phyloP scores from a whole-genome alignment of 2,113 vertebrate species.

The Lycocorax pyrrhopterus region DNA sequence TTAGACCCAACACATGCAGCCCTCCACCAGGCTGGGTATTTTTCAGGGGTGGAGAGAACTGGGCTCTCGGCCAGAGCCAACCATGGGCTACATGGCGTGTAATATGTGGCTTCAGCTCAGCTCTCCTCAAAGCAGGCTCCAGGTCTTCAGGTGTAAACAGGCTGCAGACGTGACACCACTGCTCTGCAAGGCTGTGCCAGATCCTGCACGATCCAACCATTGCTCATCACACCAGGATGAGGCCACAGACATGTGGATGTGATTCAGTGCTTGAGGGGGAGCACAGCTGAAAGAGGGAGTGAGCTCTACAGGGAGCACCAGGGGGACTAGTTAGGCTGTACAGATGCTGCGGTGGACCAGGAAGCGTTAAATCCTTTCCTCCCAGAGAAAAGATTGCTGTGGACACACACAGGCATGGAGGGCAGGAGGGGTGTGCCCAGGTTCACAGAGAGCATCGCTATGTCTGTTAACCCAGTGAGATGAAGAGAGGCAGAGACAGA shows the following conservation, averaged over 20 bases:
- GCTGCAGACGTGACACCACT: neutral
- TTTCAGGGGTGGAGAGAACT: neutral
- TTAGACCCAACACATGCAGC: neutral
- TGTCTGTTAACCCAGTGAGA: constrained; percentile 2
- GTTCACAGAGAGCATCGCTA: neutral
- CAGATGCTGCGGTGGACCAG: neutral
- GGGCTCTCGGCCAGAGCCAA: neutral
- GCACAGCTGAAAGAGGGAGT: neutral
- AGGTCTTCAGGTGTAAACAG: neutral
- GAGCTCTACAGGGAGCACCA: neutral
- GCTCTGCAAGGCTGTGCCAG: neutral
- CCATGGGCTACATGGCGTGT: accelerated
- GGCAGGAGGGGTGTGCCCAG: neutral
- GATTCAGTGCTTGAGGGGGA: constrained; percentile 4
- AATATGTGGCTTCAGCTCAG: neutral
- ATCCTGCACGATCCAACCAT: accelerated
- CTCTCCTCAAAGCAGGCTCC: neutral
- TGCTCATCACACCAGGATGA: neutral
- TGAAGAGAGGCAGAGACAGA: constrained; percentile 12
- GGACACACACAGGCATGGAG: neutral
- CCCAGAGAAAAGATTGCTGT: neutral
- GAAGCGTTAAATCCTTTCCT: neutral
- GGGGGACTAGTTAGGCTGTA: neutral
- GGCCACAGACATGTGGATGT: neutral
- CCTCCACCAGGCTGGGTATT: neutral